These are phyloP conservation scores for Sus cebifrons DNA, from an alignment of 2,797 vertebrate genomes.

Conservation along the genomic window DNA sequence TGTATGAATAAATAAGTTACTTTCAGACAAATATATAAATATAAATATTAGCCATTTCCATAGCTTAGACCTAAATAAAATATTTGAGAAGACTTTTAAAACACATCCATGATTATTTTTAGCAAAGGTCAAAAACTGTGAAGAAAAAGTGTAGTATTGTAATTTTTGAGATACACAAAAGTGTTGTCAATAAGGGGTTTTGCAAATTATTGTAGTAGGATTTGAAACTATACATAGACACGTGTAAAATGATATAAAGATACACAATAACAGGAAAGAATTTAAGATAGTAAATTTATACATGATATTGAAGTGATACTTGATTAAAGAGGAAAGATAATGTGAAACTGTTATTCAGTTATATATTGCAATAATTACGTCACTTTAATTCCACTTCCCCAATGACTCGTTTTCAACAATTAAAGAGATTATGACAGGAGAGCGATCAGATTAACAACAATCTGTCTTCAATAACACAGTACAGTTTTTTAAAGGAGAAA, in stretches of 20 bases:
- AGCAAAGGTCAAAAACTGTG: not conserved
- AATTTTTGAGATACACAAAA: not conserved
- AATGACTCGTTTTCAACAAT: slow-evolving; percentile 79
- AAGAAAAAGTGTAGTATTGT: not conserved
- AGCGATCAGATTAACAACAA: slow-evolving; percentile 79
- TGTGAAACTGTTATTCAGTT: slow-evolving; percentile 48
- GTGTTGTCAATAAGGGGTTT: not conserved
- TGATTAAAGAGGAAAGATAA: not conserved
- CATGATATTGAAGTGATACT: not conserved
- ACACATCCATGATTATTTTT: slow-evolving; percentile 1
- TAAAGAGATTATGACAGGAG: slow-evolving; percentile 81
- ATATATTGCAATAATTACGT: slow-evolving; percentile 62
- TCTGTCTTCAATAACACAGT: slow-evolving; percentile 82
- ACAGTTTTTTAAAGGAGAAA: slow-evolving; percentile 68
- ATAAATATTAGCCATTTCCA: not conserved
- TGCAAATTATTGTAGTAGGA: not conserved
- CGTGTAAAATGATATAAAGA: not conserved
- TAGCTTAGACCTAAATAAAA: not conserved
- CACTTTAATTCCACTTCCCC: slow-evolving; percentile 73
- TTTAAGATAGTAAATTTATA: not conserved
- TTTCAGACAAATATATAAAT: not conserved
- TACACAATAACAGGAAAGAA: not conserved
- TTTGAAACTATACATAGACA: not conserved
- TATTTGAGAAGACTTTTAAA: not conserved
- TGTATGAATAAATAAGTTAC: not conserved